phyloP scores from a whole-genome alignment of 2,888 invertebrate genomes.

The Protodeltote pygarga region DNA sequence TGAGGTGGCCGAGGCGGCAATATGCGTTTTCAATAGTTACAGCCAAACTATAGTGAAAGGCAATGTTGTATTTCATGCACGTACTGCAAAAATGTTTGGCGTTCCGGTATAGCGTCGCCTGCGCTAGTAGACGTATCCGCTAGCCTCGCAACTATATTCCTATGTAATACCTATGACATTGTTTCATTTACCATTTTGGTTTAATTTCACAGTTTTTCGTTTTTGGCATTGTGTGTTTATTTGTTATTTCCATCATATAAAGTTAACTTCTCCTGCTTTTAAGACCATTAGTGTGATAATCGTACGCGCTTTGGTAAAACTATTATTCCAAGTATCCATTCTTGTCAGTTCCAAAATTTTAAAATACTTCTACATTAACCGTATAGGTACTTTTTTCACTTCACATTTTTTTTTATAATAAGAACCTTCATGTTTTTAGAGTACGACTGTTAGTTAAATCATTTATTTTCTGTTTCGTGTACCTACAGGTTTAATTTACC shows the following conservation, averaged over 20 bases:
- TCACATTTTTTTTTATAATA: neutral
- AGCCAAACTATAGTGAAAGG: slow-evolving; percentile 67
- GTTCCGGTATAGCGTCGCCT: slow-evolving; percentile 28
- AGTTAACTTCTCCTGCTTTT: no score
- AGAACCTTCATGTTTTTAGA: slow-evolving; percentile 5
- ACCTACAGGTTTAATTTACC: slow-evolving; percentile 26
- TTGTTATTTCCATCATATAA: no score
- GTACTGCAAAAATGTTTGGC: slow-evolving; percentile 37
- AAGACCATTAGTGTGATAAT: no score
- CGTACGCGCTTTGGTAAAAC: no score
- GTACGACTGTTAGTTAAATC: slow-evolving; percentile 2
- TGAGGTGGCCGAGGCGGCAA: slow-evolving; percentile 53
- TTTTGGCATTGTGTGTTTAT: no score
- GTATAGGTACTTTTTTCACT: no score
- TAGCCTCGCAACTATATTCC: slow-evolving; percentile 25
- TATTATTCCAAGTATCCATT: no score
- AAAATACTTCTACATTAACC: no score
- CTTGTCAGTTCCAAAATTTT: no score
- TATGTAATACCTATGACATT: no score
- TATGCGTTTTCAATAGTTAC: slow-evolving; percentile 70
- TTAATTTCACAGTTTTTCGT: no score
- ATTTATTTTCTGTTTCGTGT: slow-evolving; percentile 15
- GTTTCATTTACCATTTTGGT: no score
- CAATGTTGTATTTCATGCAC: slow-evolving; percentile 47
- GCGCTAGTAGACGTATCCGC: slow-evolving; percentile 21